A percentile compares a stretch with the other conserved stretches of the same genome.
Conservation (phyloP, 2,797 vertebrate genomes). For the Poeciliopsis infans region DNA sequence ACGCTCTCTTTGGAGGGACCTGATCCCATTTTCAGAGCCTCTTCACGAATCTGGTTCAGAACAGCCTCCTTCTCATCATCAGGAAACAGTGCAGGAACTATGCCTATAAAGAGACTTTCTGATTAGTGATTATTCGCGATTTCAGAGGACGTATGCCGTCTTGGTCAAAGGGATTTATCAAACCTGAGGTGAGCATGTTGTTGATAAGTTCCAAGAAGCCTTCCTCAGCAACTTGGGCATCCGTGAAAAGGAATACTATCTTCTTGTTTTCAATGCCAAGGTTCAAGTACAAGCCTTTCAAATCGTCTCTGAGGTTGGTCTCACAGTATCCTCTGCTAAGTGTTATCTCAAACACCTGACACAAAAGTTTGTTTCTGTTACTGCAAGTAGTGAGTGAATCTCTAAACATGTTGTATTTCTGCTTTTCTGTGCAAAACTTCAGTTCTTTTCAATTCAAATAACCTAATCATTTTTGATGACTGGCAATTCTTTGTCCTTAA, state of each 20-base stretch:
- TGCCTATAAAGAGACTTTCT: constrained; percentile 78
- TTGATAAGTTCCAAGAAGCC: constrained; percentile 97
- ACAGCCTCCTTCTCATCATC: constrained; percentile 93
- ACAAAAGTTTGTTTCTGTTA: constrained; percentile 25
- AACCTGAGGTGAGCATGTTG: constrained; percentile 98
- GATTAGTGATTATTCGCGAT: background rate
- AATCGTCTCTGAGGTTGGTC: constrained; percentile 89
- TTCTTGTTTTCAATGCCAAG: constrained; percentile 91
- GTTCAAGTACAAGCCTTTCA: constrained; percentile 89
- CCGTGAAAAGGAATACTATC: constrained; percentile 92
- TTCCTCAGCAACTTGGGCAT: constrained; percentile 92
- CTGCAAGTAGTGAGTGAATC: background rate
- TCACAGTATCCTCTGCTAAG: constrained; percentile 91
- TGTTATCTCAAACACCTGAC: constrained; percentile 92
- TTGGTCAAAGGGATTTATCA: background rate
- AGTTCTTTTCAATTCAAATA: background rate
- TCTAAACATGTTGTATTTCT: background rate
- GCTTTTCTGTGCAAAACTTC: background rate
- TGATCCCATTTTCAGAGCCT: constrained; percentile 84
- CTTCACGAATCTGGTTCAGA: constrained; percentile 85
- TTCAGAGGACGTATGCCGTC: background rate
- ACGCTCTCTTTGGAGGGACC: constrained; percentile 89
- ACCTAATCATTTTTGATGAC: constrained; percentile 6
- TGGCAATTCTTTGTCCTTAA: background rate
- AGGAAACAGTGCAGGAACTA: constrained; percentile 92